A percentile compares a stretch with the other conserved stretches of the same genome.
Evolutionary conservation across 2,113 vertebrate genomes (phyloP).

Genomic region (Gorsachius goisagi): DNA sequence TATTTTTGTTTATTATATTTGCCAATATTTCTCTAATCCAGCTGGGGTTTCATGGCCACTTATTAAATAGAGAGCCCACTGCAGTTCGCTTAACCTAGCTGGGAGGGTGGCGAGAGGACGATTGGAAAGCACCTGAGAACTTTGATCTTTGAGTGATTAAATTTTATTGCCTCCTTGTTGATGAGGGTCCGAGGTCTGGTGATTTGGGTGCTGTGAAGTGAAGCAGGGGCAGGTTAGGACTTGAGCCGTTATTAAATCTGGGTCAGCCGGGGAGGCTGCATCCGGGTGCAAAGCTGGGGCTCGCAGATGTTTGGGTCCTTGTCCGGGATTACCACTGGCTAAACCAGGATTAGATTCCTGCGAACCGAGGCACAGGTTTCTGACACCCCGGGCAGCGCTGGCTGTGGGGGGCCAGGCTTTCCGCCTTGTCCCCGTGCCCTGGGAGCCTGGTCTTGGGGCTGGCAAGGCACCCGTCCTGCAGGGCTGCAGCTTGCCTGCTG

Average conservation of each 20-base stretch:
- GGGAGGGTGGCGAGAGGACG: background rate
- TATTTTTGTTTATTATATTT: slow-evolving; percentile 58
- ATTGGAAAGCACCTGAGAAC: background rate
- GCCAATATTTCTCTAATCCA: slow-evolving; percentile 37
- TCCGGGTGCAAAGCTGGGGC: background rate
- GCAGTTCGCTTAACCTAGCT: background rate
- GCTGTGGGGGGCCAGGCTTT: accelerated
- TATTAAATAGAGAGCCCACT: background rate
- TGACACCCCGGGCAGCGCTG: accelerated
- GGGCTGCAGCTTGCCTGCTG: background rate
- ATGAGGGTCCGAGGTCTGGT: accelerated
- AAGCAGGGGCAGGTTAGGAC: background rate
- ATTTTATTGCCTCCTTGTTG: background rate
- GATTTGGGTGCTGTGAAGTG: accelerated
- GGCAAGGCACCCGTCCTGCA: accelerated
- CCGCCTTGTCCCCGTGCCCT: background rate
- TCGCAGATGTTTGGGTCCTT: background rate
- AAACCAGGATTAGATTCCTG: background rate
- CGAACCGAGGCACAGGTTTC: accelerated
- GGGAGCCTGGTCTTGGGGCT: background rate
- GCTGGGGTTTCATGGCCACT: background rate
- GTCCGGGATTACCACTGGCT: background rate
- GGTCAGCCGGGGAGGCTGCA: background rate
- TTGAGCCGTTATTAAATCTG: accelerated
- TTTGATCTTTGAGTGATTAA: background rate